These are phyloP conservation scores for Chrysolina haemoptera DNA, from an alignment of 2,888 invertebrate species.

Conservation along the genomic window DNA sequence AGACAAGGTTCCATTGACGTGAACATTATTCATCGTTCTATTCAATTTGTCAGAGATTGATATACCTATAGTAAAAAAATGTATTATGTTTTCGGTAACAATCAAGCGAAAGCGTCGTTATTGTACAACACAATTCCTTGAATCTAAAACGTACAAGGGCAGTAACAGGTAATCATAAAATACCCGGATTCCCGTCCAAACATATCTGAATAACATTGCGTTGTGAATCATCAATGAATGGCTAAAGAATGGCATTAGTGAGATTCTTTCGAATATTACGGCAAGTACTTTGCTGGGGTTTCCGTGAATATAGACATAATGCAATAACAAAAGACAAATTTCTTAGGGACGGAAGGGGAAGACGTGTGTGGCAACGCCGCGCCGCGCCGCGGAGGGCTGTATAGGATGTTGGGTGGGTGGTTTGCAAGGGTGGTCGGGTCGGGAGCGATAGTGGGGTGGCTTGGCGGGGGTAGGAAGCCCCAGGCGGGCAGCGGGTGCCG, in stretches of 20 bases:
- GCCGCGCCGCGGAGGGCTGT: constrained; percentile 50
- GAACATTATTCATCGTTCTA: no score
- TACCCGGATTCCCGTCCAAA: background rate
- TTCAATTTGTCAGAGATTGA: background rate
- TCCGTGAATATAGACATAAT: constrained; percentile 24
- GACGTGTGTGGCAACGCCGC: constrained; percentile 51
- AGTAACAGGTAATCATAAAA: constrained; percentile 16
- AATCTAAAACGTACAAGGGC: background rate
- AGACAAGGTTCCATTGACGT: no score
- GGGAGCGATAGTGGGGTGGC: constrained; percentile 68
- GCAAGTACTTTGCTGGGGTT: background rate
- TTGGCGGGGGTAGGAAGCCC: constrained; percentile 68
- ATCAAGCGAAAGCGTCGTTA: background rate
- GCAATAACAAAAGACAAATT: constrained; percentile 38
- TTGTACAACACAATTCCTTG: background rate
- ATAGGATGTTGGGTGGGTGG: constrained; percentile 48
- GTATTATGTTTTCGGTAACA: background rate
- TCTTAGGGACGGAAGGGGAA: constrained; percentile 43
- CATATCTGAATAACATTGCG: background rate
- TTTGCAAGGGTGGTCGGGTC: constrained; percentile 48
- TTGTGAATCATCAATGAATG: constrained; percentile 12
- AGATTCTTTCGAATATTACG: constrained; percentile 4
- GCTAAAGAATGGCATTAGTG: background rate
- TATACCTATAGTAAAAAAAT: background rate
- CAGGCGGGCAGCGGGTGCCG: constrained; percentile 69